Conservation (phyloP, 2,797 vertebrate genomes). For the Hyperoplus lanceolatus region DNA sequence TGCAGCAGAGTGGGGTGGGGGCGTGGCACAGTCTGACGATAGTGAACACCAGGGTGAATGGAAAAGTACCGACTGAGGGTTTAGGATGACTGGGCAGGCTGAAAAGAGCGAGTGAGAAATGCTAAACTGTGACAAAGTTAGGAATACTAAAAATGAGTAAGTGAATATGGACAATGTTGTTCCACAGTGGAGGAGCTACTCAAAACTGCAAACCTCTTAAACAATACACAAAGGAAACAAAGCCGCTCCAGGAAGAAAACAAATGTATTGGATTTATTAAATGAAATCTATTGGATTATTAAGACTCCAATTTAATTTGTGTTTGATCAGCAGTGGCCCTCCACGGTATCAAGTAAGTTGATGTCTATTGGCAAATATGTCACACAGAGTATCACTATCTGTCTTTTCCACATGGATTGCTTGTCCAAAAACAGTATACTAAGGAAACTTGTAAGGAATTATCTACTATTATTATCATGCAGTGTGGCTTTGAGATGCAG, state of each 20-base stretch:
- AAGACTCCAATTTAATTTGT: neutral
- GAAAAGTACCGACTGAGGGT: too few relatives aligned
- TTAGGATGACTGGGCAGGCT: too few relatives aligned
- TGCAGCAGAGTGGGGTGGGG: too few relatives aligned
- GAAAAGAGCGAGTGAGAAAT: too few relatives aligned
- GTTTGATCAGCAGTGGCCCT: neutral
- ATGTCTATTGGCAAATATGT: neutral
- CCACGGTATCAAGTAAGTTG: neutral
- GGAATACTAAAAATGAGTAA: neutral
- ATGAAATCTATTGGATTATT: neutral
- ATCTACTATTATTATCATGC: neutral
- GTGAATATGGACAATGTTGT: neutral
- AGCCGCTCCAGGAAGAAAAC: neutral
- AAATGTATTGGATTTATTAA: neutral
- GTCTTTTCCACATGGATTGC: neutral
- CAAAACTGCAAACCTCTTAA: neutral
- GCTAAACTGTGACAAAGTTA: neutral
- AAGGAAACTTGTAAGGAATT: neutral
- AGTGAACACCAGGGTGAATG: too few relatives aligned
- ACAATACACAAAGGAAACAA: too few relatives aligned
- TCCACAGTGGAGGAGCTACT: neutral
- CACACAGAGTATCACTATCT: neutral
- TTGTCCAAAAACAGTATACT: neutral
- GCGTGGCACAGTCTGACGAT: too few relatives aligned
- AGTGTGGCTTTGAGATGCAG: slow-evolving; percentile 26